Evolutionary conservation across 2,113 vertebrate species (phyloP).

Genomic region (Actenoides hombroni): DNA sequence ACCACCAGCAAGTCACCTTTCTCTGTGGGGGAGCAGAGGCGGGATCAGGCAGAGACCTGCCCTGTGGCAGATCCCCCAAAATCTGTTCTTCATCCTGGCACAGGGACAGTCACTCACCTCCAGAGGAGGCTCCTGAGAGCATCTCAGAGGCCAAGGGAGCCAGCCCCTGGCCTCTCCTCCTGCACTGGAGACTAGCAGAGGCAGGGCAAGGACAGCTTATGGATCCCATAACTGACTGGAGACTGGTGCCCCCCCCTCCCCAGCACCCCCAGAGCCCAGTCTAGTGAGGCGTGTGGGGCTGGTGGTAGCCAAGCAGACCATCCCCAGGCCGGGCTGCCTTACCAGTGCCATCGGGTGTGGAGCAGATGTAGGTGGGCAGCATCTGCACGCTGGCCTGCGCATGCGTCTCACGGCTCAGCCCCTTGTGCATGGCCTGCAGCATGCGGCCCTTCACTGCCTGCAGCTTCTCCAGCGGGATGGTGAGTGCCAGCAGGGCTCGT

Average conservation of each 20-base stretch:
- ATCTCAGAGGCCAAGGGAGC: not conserved
- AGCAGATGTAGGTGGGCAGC: conserved; percentile 85
- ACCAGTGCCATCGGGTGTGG: conserved; percentile 85
- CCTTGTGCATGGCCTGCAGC: conserved; percentile 67
- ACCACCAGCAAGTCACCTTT: conserved; percentile 82
- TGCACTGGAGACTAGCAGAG: not conserved
- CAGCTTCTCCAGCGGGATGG: conserved; percentile 68
- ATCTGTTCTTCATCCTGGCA: not conserved
- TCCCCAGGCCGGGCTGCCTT: not conserved
- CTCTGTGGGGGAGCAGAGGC: conserved; percentile 62
- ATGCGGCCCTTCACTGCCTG: conserved; percentile 72
- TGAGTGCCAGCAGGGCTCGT: conserved; percentile 67
- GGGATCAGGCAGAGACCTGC: not conserved
- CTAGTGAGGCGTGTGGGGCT: accelerated
- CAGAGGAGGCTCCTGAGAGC: not conserved
- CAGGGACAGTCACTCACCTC: not conserved
- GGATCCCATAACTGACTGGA: not conserved
- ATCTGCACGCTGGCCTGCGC: conserved; percentile 73
- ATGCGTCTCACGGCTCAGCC: conserved; percentile 67
- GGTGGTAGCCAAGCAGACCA: not conserved
- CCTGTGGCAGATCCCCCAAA: not conserved
- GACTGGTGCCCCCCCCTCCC: not conserved
- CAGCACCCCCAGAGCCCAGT: not conserved
- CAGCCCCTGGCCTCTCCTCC: not conserved
- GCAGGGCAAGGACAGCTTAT: not conserved